A percentile compares a stretch with the other conserved stretches of the same genome.
These are phyloP conservation scores for Sarcophaga rosellei DNA, from an alignment of 2,888 invertebrate species.

Conservation along the genomic window DNA sequence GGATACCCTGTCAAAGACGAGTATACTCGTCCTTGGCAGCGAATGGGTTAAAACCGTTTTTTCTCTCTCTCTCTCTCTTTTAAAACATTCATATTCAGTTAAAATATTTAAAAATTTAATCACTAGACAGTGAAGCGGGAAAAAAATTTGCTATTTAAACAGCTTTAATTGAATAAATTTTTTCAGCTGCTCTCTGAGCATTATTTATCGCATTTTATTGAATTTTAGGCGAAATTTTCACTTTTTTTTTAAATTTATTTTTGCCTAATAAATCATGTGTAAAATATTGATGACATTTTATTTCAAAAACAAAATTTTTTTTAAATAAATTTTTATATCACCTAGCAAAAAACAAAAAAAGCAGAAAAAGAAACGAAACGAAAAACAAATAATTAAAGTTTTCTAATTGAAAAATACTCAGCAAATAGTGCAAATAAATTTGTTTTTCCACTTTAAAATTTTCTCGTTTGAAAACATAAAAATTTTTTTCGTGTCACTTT, in stretches of 20 bases:
- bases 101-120: no score
- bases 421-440: slow-evolving; percentile 10
- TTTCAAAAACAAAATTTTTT: slow-evolving; percentile 10
- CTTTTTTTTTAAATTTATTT: not conserved
- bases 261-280: slow-evolving; percentile 43
- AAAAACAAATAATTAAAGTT: slow-evolving; percentile 20
- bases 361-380: not conserved
- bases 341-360: not conserved
- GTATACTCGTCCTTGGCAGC: no score
- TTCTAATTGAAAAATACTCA: slow-evolving; percentile 48
- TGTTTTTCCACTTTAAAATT: not conserved
- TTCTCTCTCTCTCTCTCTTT: no score
- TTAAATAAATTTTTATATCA: not conserved
- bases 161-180: no score
- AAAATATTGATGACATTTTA: slow-evolving; percentile 56
- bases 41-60: no score
- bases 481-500: slow-evolving; percentile 18
- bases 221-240: not conserved
- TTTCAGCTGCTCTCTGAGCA: no score
- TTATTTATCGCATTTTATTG: no score
- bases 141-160: no score
- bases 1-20: no score
- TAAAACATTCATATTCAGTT: no score
- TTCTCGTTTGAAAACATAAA: not conserved
- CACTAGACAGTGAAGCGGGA: no score